Conservation (phyloP, 2,113 vertebrate genomes). For the Tragelaphus strepsiceros region DNA sequence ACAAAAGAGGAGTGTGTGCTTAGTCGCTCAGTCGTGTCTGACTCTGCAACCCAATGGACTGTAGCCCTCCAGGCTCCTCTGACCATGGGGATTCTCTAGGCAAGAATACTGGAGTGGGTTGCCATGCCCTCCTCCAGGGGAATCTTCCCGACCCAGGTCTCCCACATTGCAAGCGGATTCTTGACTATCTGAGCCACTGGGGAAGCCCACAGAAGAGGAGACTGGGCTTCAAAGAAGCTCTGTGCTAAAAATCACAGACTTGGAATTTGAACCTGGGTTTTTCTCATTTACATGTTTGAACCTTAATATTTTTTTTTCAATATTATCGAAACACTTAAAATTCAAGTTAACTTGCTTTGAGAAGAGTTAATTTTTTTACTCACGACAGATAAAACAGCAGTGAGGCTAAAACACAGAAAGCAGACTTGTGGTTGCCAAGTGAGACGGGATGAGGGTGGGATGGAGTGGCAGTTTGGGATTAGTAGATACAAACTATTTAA, state of each 20-base stretch:
- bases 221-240: not conserved
- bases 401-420: not conserved
- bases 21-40: not conserved
- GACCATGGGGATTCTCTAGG: not conserved
- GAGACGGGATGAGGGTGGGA: not conserved
- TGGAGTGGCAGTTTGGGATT: not conserved
- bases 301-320: not conserved
- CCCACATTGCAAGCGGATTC: not conserved
- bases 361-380: not conserved
- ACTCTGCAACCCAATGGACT: not conserved
- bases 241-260: not conserved
- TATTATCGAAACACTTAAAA: not conserved
- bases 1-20: not conserved
- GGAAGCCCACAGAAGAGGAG: not conserved
- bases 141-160: accelerated
- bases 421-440: not conserved
- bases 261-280: not conserved
- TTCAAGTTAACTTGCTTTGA: not conserved
- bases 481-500: not conserved
- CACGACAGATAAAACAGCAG: not conserved
- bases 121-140: not conserved
- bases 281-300: not conserved
- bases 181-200: not conserved
- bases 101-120: not conserved
- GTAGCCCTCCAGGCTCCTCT: not conserved